Evolutionary conservation across 2,113 vertebrate species (phyloP), one percentile per base, ranked within the genome.

Genomic region (Tragelaphus strepsiceros): DNA sequence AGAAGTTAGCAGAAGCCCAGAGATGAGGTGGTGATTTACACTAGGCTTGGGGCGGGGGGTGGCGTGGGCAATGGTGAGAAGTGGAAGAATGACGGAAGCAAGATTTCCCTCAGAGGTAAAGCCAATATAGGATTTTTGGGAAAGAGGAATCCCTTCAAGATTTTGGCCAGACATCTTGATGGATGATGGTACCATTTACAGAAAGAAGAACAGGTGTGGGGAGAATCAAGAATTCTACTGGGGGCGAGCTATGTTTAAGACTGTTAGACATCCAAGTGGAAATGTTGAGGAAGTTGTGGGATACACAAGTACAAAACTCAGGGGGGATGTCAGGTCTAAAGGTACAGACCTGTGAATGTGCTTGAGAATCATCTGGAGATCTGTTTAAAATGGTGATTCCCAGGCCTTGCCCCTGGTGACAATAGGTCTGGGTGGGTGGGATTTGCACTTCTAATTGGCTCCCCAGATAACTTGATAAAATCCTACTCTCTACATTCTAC

Each of bases 371-470:
- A 49, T 11, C 26, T 49, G 22, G 28, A 89, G 35, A 95, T 35
- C 59, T 86, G 17, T 16, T 88, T 32, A 56, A 82, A 91, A 78
- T 71, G 64, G 49, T 32, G 16, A 85, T 46, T 88, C 82, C 49
- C 61, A 28, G 46, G 58, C 43, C 54, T 56, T 53, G 58, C 3
- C 24, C 62, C 7, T 32, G 39, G n/a, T 10, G 77, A 59, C 32
- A 83, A 6, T 10, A 62, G 28, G 12, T 64, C 94, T 30, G 6
- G 10, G n/a, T 67, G 11, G 14, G 54, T 61, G n/a, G 28, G 7
- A 87, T 93, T 86, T 86, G 13, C 19, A 56, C 35, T 95, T 97
- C 74, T 88, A 94, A 92, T 74, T 92, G 81, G 46, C 51, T 92
- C 89, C 81, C 62, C 74, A 95, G 91, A 56, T n/a, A 21, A 28